Conservation (phyloP, 2,888 invertebrate species). For the Morpho achilles region DNA sequence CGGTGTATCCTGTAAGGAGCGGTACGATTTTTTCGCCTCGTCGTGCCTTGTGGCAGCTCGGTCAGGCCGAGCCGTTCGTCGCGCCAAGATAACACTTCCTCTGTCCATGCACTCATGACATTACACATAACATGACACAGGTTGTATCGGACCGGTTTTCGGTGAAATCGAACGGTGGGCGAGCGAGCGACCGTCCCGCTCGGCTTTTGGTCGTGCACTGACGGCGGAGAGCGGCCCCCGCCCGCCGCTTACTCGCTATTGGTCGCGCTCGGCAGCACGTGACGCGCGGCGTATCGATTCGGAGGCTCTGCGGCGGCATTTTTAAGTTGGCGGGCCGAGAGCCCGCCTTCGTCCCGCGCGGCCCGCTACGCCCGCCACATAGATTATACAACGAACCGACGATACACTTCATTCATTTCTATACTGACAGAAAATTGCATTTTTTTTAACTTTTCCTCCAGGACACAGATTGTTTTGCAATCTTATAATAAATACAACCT, state of each 20-base stretch:
- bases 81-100: slow-evolving; percentile 71
- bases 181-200: slow-evolving; percentile 45
- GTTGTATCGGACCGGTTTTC: slow-evolving; percentile 66
- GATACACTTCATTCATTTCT: not conserved
- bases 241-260: slow-evolving; percentile 55
- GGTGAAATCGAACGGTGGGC: slow-evolving; percentile 49
- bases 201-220: slow-evolving; percentile 63
- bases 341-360: slow-evolving; percentile 70
- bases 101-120: slow-evolving; percentile 75
- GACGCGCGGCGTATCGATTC: slow-evolving; percentile 83
- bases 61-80: slow-evolving; percentile 69
- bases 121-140: slow-evolving; percentile 66
- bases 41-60: slow-evolving; percentile 64
- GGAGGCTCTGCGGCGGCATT: slow-evolving; percentile 89
- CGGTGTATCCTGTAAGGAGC: slow-evolving; percentile 84
- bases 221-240: slow-evolving; percentile 47
- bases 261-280: slow-evolving; percentile 80
- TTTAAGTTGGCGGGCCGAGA: slow-evolving; percentile 83
- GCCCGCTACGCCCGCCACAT: slow-evolving; percentile 49
- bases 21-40: slow-evolving; percentile 76
- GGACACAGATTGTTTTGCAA: too few relatives aligned
- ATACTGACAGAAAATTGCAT: not conserved
- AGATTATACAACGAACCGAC: slow-evolving; percentile 38
- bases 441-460: too few relatives aligned
- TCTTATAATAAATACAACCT: too few relatives aligned